A percentile compares a stretch with the other conserved stretches of the same genome.
phyloP scores from a whole-genome alignment of 2,888 invertebrate genomes.

The Clunio marinus region DNA sequence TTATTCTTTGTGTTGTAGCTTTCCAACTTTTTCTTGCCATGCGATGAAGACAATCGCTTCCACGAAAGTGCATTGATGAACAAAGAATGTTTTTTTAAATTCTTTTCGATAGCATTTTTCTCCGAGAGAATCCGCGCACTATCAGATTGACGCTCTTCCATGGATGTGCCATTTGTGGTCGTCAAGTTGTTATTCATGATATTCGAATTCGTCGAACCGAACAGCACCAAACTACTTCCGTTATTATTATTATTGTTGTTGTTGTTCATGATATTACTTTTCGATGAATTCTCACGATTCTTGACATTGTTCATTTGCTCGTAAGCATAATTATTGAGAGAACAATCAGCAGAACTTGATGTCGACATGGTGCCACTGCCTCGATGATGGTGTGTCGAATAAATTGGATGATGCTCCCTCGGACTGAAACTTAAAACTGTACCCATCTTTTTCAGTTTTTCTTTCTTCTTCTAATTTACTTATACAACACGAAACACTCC shows the following conservation, averaged over 20 bases:
- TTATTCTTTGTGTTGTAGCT: slow-evolving; percentile 80
- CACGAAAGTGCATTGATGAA: slow-evolving; percentile 94
- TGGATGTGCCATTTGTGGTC: slow-evolving; percentile 45
- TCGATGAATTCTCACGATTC: slow-evolving; percentile 67
- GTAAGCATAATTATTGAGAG: slow-evolving; percentile 86
- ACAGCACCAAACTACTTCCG: slow-evolving; percentile 44
- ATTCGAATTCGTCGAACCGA: slow-evolving; percentile 46
- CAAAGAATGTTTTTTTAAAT: slow-evolving; percentile 87
- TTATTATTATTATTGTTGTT: too few species aligned
- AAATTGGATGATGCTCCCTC: slow-evolving; percentile 72
- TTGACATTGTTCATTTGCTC: slow-evolving; percentile 90
- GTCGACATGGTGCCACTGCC: slow-evolving; percentile 59
- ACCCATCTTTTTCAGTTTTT: slow-evolving; percentile 62
- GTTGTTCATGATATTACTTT: slow-evolving; percentile 43
- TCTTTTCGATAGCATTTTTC: slow-evolving; percentile 81
- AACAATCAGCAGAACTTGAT: slow-evolving; percentile 66
- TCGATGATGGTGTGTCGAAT: slow-evolving; percentile 51
- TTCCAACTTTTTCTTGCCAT: slow-evolving; percentile 89
- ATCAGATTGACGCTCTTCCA: slow-evolving; percentile 57
- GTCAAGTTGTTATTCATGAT: slow-evolving; percentile 46
- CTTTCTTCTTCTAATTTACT: not conserved
- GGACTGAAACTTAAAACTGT: slow-evolving; percentile 95
- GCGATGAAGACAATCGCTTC: slow-evolving; percentile 90
- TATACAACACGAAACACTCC: not conserved
- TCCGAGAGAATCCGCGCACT: slow-evolving; percentile 78